Base-by-base conservation (phyloP, 2,797 vertebrate genomes). In the Platalea minor region DNA sequence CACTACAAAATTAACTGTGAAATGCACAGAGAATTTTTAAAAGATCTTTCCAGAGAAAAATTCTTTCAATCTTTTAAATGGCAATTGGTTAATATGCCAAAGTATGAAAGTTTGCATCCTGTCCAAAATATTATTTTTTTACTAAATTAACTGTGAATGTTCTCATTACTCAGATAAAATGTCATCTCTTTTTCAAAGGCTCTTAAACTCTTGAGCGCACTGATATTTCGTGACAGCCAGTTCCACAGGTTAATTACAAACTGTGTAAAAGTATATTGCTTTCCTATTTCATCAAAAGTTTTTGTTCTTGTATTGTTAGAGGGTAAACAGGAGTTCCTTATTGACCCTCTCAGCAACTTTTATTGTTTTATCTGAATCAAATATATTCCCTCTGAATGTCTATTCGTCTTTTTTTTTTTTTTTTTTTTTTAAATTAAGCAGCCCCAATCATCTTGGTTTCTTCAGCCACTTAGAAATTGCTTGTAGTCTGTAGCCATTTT, bases 161-260 rank as follows among this genome's bases (percentile, higher is more conserved):
- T 95, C n/a, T 92, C 70, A 82, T 95, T 94, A 64, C 41, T 67
- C 83, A 70, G 45, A 89, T 78, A 83, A 96, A 87, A 91, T 87
- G 24, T 46, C 53, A 67, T 74, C 13, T 63, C n/a, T 82, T 83
- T 92, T 95, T 90, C 63, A 90, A 80, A 95, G 65, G 45, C 56
- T 91, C 56, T 82, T 91, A 94, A 88, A 81, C 20, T 93, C 90
- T 83, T 70, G 74, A 87, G 35, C 0, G 0, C 56, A 51, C 86
- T 89, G 74, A 87, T 95, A 57, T 85, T 91, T 64, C 3, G 0
- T 89, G 95, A 95, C 93, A 95, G 70, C 31, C 41, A 57, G 31
- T 70, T 91, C 57, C 88, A 89, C 37, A 64, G 94, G 85, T 96
- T 97, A 95, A 96, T 95, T 96, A 46, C 74, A 90, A 90, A 89